Base-by-base conservation (phyloP, 92 coral and sea anemone species). In the Paragorgia papillata region DNA sequence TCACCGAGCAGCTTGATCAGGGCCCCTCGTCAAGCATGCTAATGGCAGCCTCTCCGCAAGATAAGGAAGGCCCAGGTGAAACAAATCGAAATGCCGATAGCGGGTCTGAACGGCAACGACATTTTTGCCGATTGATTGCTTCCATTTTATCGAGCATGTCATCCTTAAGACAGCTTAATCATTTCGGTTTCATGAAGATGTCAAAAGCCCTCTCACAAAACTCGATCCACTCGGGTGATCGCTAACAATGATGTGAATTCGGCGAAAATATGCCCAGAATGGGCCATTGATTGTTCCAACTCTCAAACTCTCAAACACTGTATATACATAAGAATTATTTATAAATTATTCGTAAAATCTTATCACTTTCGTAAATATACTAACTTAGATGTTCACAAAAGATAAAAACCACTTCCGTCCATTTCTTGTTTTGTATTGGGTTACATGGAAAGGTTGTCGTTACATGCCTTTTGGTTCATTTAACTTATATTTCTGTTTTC, bases 331-430 rank as follows among this genome's bases (percentile, higher is more conserved):
- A 15, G n/a, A 56, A 56, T 56, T 56, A 56, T 56, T 56, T 56
- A 56, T 56, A 22, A 56, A 56, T 22, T 56, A 22, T 22, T 56
- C 62, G 62, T 56, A 56, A 56, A 56, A 22, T 31, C 33, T 6
- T 56, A 22, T 56, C 62, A 17, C 31, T 56, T 56, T 56, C 30
- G 62, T 56, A 3, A 56, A 56, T n/a, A 56, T 56, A 56, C 62
- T 46, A 5, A 51, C 58, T 7, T 5, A 56, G 62, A 56, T 56
- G 62, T 56, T 56, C 12, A 2, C 8, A 2, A 3, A 2, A 3
- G 62, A 56, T 56, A 56, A 56, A 13, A 56, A 13, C 29, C 30
- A 28, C 30, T 56, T 56, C 62, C 62, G 62, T 17, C 62, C 7
- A 28, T 6, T 13, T 28, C 22, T 22, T 10, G 22, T 3, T 9